Percentiles rank a stretch among this genome's conserved stretches.
phyloP scores from a whole-genome alignment of 2,797 vertebrate genomes.

The Lates japonicus region DNA sequence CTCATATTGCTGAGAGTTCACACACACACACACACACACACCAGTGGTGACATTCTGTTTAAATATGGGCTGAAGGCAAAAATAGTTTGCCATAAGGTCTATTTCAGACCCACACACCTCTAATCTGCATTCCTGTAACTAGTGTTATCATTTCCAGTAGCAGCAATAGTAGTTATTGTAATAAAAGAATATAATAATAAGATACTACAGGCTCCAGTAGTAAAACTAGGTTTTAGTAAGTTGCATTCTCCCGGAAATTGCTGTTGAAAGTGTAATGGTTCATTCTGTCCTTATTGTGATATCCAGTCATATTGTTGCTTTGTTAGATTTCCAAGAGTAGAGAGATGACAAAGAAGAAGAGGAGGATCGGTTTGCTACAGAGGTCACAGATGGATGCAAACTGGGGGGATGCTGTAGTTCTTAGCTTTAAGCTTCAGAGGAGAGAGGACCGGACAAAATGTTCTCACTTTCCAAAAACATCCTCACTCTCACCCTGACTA shows the following conservation, averaged over 20 bases:
- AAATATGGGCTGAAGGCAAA: constrained; percentile 38
- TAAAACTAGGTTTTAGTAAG: no score
- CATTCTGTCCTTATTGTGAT: neutral
- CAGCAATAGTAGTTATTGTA: neutral
- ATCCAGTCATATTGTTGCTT: neutral
- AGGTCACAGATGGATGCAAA: neutral
- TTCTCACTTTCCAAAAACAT: neutral
- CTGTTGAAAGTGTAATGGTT: neutral
- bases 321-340: neutral
- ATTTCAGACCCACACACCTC: constrained; percentile 20
- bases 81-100: constrained; percentile 20
- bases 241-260: neutral
- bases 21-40: constrained; percentile 15
- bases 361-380: neutral
- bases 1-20: constrained; percentile 40
- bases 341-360: neutral
- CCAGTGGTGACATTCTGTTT: constrained; percentile 55
- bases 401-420: neutral
- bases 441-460: no score
- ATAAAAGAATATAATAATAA: constrained; percentile 3
- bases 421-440: neutral
- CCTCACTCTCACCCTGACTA: neutral
- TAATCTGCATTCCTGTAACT: constrained; percentile 17
- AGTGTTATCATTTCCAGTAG: neutral
- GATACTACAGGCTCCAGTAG: neutral